Conservation (phyloP, 2,888 invertebrate species). For the Calliphora vomitoria region DNA sequence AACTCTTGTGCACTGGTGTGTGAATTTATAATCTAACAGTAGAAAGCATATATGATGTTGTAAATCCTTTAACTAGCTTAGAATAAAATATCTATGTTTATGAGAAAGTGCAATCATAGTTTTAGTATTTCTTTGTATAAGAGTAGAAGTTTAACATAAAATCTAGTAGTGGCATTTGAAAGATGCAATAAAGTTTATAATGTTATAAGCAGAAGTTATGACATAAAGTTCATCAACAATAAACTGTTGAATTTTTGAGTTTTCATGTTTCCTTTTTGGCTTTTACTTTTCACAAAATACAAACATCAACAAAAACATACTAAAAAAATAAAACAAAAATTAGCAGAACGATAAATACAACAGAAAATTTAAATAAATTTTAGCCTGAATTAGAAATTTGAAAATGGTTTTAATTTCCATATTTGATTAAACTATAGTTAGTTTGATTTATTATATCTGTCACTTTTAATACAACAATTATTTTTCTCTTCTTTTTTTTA, state of each 20-base stretch:
- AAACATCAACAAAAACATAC: not conserved
- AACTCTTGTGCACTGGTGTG: not conserved
- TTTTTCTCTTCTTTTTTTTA: not conserved
- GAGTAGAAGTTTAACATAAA: conserved; percentile 6
- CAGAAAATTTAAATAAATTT: not conserved
- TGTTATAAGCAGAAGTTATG: conserved; percentile 54
- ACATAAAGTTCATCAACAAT: conserved; percentile 57
- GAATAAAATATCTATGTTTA: not conserved
- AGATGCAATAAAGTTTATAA: conserved; percentile 52
- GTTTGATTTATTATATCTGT: conserved; percentile 11
- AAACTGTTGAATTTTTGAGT: conserved; percentile 15
- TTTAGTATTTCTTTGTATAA: not conserved
- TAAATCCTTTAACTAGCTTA: not conserved
- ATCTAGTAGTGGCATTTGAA: conserved; percentile 18
- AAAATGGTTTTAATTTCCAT: not conserved
- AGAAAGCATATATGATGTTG: not conserved
- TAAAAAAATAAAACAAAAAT: not conserved
- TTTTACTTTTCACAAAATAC: too few relatives aligned
- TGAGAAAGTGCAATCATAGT: not conserved
- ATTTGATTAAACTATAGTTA: not conserved
- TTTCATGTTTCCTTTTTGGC: too few relatives aligned
- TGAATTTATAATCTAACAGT: not conserved
- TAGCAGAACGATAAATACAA: not conserved
- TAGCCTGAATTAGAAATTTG: not conserved
- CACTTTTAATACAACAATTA: conserved; percentile 2